phyloP scores from a whole-genome alignment of 1,140 invertebrate genomes.

The Trissolcus basalis region DNA sequence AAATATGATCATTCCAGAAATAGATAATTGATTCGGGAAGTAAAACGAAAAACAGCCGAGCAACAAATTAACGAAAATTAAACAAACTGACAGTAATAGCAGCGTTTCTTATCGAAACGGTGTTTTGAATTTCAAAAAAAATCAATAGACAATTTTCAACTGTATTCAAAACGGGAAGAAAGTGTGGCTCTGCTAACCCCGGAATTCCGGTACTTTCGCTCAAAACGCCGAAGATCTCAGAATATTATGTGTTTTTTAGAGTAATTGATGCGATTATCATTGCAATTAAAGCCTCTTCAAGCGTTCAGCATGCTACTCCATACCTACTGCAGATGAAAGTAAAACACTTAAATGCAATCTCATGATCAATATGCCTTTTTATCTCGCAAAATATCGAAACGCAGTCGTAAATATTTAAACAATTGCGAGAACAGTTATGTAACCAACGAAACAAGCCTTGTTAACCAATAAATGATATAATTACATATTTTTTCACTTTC shows the following conservation, averaged over 20 bases:
- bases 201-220: slow-evolving; percentile 3
- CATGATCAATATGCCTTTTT: neutral
- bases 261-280: slow-evolving; percentile 1
- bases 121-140: neutral
- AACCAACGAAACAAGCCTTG: no score
- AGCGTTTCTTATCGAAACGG: neutral
- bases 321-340: neutral
- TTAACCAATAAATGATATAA: no score
- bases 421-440: no score
- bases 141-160: neutral
- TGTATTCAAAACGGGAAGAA: neutral
- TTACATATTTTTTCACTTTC: no score
- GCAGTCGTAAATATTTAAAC: no score
- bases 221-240: neutral
- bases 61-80: no score
- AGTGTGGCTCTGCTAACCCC: neutral
- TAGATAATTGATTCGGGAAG: no score
- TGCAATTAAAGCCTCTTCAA: slow-evolving; percentile 2
- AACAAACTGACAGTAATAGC: no score
- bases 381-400: no score
- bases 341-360: neutral
- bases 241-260: slow-evolving; percentile 2
- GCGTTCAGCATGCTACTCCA: neutral
- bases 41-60: no score
- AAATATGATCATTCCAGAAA: no score